These are phyloP conservation scores for Rutilus rutilus DNA, from an alignment of 2,113 vertebrate species.

Conservation along the genomic window DNA sequence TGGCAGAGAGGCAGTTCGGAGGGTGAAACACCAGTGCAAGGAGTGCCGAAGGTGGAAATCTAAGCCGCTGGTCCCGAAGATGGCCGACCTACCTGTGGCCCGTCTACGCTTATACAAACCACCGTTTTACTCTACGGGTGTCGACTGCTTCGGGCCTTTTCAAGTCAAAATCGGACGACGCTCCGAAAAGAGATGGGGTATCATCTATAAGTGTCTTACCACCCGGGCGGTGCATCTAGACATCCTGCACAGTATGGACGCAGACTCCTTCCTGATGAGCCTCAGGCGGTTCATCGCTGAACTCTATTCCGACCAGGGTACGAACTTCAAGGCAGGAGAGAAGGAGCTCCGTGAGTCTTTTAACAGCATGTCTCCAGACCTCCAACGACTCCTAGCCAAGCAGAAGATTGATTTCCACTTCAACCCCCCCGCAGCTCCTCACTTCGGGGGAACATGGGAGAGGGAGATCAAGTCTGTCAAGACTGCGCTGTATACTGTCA, in stretches of 20 bases:
- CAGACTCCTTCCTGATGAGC: background rate
- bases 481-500: no score
- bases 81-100: background rate
- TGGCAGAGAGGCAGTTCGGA: no score
- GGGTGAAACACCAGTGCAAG: no score
- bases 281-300: background rate
- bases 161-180: background rate
- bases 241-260: background rate
- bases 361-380: background rate
- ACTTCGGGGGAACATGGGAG: background rate
- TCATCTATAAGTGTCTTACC: background rate
- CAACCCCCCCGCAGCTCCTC: background rate
- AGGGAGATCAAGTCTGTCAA: background rate
- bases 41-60: no score
- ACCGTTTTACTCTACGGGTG: background rate
- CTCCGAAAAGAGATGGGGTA: background rate
- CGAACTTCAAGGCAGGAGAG: no score
- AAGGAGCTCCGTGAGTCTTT: background rate
- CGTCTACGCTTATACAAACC: background rate
- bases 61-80: no score
- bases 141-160: background rate
- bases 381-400: background rate
- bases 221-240: background rate
- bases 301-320: background rate
- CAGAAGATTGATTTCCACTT: background rate